Conservation (phyloP, 2,888 invertebrate species). For the Nephrotoma guestfalica region DNA sequence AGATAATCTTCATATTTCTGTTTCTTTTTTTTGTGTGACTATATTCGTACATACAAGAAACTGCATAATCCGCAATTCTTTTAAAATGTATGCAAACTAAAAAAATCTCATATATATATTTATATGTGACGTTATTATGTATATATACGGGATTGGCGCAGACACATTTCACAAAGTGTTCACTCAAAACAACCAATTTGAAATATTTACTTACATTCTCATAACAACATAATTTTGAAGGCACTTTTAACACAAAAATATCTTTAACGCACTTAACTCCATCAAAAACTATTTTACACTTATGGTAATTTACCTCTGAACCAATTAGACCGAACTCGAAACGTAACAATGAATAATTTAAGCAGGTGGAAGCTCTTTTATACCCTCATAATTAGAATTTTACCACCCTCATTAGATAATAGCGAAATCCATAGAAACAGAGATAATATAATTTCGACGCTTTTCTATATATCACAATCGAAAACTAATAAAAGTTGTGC, state of each 20-base stretch:
- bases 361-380: constrained; percentile 14
- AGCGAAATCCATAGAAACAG: constrained; percentile 7
- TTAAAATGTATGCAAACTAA: background rate
- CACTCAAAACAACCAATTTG: background rate
- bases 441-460: constrained; percentile 8
- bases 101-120: background rate
- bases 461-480: background rate
- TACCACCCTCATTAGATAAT: constrained; percentile 10
- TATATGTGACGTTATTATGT: background rate
- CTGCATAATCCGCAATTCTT: background rate
- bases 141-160: background rate
- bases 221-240: background rate
- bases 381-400: constrained; percentile 15
- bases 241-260: background rate
- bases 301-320: background rate
- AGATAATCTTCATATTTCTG: background rate
- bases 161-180: background rate
- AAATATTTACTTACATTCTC: background rate
- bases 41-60: background rate
- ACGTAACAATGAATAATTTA: constrained; percentile 10
- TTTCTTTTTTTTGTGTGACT: background rate
- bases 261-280: background rate
- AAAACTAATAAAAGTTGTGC: background rate
- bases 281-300: background rate
- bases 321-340: background rate